phyloP scores from a whole-genome alignment of 2,113 vertebrate genomes.

The Epinephelus fuscoguttatus region DNA sequence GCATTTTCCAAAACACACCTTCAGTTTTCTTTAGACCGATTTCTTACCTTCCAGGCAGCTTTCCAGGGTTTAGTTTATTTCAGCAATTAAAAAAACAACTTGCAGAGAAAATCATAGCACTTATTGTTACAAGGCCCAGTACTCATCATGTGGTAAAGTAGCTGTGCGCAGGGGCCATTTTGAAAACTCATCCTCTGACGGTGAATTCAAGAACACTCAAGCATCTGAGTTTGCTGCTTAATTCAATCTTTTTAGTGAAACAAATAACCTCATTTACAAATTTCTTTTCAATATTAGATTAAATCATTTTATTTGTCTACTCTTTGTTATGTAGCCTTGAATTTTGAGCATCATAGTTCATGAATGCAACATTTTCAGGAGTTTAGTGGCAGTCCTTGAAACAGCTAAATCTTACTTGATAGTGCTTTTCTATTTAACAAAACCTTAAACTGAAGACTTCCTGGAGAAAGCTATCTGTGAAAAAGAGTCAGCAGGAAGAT shows the following conservation, averaged over 20 bases:
- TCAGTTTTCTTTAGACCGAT: not conserved
- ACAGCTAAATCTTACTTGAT: not conserved
- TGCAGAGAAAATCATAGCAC: not conserved
- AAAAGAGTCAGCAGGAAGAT: not conserved
- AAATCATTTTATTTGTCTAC: not conserved
- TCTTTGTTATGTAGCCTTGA: not conserved
- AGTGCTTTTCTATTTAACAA: not conserved
- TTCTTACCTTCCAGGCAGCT: slow-evolving; percentile 14
- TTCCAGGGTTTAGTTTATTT: not conserved
- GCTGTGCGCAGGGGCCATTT: not conserved
- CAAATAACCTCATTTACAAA: not conserved
- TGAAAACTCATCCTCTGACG: not conserved
- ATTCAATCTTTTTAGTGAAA: not conserved
- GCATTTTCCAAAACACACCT: not conserved
- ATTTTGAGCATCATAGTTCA: not conserved
- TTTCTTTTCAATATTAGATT: not conserved
- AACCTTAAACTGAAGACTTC: not conserved
- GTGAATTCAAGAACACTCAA: not conserved
- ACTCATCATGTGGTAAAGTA: slow-evolving; percentile 7
- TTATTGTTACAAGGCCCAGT: not conserved
- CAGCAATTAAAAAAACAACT: slow-evolving; percentile 7
- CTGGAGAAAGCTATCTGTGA: not conserved
- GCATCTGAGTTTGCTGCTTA: not conserved
- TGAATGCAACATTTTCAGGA: not conserved
- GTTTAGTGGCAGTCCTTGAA: not conserved